A percentile compares a stretch with the other conserved stretches of the same genome.
Evolutionary conservation across 2,888 invertebrate genomes (phyloP).

Genomic region (Acanthosepion esculentum): DNA sequence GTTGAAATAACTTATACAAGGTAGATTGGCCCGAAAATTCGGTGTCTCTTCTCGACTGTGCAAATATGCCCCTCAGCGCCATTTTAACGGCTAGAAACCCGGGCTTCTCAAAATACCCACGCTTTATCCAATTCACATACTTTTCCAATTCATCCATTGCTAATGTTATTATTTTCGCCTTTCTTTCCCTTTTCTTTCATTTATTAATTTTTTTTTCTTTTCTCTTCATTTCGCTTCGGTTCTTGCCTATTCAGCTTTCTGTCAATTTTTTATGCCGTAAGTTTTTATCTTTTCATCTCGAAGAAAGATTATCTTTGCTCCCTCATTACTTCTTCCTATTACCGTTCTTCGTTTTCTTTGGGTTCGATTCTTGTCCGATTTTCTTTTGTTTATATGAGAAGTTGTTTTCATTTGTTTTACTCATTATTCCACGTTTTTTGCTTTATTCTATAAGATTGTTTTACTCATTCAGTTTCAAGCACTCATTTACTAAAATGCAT

Average conservation of each 20-base stretch:
- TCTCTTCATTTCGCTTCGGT: not conserved
- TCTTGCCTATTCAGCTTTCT: not conserved
- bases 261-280: not conserved
- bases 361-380: too few species aligned
- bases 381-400: too few species aligned
- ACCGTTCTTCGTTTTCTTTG: too few species aligned
- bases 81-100: not conserved
- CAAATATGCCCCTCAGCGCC: not conserved
- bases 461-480: too few species aligned
- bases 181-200: not conserved
- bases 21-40: not conserved
- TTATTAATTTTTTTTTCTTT: not conserved
- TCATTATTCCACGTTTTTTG: too few species aligned
- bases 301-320: too few species aligned
- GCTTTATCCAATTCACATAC: not conserved
- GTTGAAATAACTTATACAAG: not conserved
- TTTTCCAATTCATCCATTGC: not conserved
- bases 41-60: not conserved
- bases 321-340: too few species aligned
- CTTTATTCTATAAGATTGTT: too few species aligned
- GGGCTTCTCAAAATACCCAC: not conserved
- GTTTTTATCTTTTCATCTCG: too few species aligned
- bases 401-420: too few species aligned
- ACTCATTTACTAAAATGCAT: too few species aligned
- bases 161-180: not conserved